Conservation (phyloP, 2,888 invertebrate species). For the Shargacucullia verbasci region DNA sequence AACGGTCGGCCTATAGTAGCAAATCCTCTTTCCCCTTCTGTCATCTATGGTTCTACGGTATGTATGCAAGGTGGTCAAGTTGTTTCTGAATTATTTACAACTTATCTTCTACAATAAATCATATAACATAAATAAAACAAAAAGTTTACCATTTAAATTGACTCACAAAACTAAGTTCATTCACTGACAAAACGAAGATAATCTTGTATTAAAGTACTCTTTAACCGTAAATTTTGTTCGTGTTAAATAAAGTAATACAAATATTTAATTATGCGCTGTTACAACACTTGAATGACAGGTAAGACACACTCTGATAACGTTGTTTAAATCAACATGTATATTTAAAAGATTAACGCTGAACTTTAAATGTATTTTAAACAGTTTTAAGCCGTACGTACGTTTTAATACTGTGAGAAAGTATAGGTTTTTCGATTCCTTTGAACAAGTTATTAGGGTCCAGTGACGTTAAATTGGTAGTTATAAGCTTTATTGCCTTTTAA, state of each 20-base stretch:
- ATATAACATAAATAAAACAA: constrained; percentile 27
- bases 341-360: constrained; percentile 46
- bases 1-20: too few species aligned
- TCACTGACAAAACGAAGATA: constrained; percentile 50
- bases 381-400: constrained; percentile 13
- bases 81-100: constrained; percentile 21
- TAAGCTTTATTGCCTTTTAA: constrained; percentile 7
- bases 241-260: constrained; percentile 54
- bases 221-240: constrained; percentile 43
- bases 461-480: neutral
- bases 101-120: constrained; percentile 15
- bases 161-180: constrained; percentile 44
- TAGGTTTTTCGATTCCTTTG: neutral
- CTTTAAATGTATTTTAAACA: constrained; percentile 21
- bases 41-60: too few species aligned
- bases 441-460: neutral
- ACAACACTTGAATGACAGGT: constrained; percentile 58
- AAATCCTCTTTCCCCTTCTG: too few species aligned
- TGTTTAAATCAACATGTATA: constrained; percentile 48
- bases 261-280: constrained; percentile 61
- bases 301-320: constrained; percentile 53
- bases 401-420: too few species aligned
- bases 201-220: constrained; percentile 48
- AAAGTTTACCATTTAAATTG: constrained; percentile 38
- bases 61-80: constrained; percentile 3